A percentile compares a stretch with the other conserved stretches of the same genome.
Evolutionary conservation across 1,140 invertebrate genomes (phyloP).

Genomic region (Leptopilina boulardi): DNA sequence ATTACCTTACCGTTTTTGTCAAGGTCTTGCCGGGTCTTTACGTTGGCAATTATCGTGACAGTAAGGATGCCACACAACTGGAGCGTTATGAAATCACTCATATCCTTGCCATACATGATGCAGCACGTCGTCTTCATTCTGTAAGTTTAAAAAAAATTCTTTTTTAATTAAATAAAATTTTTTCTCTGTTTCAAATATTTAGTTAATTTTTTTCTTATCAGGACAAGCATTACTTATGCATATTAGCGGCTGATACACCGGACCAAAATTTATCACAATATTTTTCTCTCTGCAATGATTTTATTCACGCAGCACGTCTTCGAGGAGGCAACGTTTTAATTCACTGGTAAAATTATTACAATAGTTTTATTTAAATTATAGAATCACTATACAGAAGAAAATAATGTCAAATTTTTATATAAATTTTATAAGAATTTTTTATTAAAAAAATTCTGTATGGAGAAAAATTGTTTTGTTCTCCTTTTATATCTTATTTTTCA

Average conservation of each 20-base stretch:
- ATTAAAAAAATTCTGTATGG: too few species aligned
- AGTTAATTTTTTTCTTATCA: constrained; percentile 73
- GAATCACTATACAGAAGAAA: too few species aligned
- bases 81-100: constrained; percentile 94
- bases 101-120: constrained; percentile 96
- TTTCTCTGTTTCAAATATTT: constrained; percentile 39
- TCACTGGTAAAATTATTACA: constrained; percentile 88
- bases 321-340: constrained; percentile 94
- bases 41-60: constrained; percentile 93
- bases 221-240: constrained; percentile 97
- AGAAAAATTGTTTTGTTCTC: not conserved
- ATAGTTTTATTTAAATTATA: constrained; percentile 5
- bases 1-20: constrained; percentile 46
- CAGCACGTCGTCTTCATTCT: constrained; percentile 88
- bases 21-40: constrained; percentile 92
- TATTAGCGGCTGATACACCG: constrained; percentile 93
- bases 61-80: constrained; percentile 92
- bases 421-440: not conserved
- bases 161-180: constrained; percentile 26
- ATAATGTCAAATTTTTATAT: too few species aligned
- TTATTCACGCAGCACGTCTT: constrained; percentile 93
- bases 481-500: too few species aligned
- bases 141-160: constrained; percentile 78
- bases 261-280: constrained; percentile 95
- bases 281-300: constrained; percentile 95